Evolutionary conservation across 2,888 invertebrate species (phyloP), one percentile per base, ranked within the genome.

Genomic region (Parthenolecanium corni): DNA sequence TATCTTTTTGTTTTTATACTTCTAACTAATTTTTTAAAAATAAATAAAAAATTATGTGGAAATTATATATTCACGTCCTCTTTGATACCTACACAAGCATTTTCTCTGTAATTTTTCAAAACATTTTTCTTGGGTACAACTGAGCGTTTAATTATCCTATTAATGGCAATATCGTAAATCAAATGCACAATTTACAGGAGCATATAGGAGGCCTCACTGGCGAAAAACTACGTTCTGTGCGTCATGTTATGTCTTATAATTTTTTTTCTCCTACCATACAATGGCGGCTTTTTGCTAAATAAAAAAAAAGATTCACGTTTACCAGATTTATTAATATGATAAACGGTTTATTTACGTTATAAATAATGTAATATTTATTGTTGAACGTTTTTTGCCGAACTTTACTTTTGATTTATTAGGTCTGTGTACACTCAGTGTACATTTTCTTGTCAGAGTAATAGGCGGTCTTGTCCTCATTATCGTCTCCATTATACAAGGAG

Each of bases 281-380:
- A 31, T 31, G 31, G 4, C 31, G 31, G 31, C 31, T 6, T 6
- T 31, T 9, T 31, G 31, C 31, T n/a, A 31, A 4, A 31, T 9
- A 31, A 31, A 31, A 31, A 44, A 44, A 44, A n/a, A 18, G n/a
- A 44, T 44, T 16, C 44, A 14, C 14, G 44, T 44, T 36, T 52
- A 52, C 36, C 52, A 52, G 18, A 52, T 52, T 52, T 52, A 52
- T 52, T 31, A 52, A 52, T 52, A 36, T 36, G 52, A 52, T 36
- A 52, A 52, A 52, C 36, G 31, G 52, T 52, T 52, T 52, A 52
- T 52, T 52, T 36, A 36, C 36, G 52, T 36, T 36, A 31, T 52
- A 52, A 52, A 52, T 52, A 51, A 51, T 51, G 51, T 51, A 51
- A 9, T 31, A 51, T 51, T 51, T 51, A 51, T 51, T 51, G 51